These are phyloP conservation scores for Tragelaphus scriptus DNA, from an alignment of 2,113 vertebrate species.

Conservation along the genomic window DNA sequence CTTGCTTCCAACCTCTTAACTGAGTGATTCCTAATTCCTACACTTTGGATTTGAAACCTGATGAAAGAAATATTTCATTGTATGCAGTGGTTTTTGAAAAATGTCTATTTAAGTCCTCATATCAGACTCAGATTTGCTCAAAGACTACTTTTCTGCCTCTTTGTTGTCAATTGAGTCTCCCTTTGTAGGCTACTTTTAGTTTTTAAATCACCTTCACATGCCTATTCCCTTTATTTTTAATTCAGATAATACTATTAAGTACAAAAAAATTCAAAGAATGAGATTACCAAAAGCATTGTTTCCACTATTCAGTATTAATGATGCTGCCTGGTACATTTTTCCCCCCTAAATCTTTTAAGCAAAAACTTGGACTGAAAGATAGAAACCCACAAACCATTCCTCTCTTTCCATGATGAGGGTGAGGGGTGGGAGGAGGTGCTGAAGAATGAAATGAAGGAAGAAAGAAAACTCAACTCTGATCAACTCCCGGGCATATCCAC, in stretches of 20 bases:
- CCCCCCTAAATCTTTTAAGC: not conserved
- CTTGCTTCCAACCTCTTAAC: not conserved
- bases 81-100: not conserved
- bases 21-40: not conserved
- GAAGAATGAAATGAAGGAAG: no score
- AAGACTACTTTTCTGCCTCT: not conserved
- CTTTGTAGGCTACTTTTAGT: not conserved
- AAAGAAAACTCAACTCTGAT: rapidly evolving
- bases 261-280: not conserved
- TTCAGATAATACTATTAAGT: not conserved
- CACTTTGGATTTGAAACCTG: not conserved
- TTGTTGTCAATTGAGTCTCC: not conserved
- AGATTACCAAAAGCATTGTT: not conserved
- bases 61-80: not conserved
- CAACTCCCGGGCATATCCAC: rapidly evolving
- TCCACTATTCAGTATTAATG: not conserved
- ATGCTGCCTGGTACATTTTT: not conserved
- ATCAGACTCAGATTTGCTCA: not conserved
- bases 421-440: rapidly evolving
- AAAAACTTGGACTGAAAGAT: not conserved
- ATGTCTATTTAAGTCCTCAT: not conserved
- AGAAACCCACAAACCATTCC: not conserved
- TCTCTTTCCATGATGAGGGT: not conserved
- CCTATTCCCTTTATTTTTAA: not conserved
- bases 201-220: not conserved